Base-by-base conservation (phyloP, 2,113 vertebrate genomes). In the Mesitornis unicolor region DNA sequence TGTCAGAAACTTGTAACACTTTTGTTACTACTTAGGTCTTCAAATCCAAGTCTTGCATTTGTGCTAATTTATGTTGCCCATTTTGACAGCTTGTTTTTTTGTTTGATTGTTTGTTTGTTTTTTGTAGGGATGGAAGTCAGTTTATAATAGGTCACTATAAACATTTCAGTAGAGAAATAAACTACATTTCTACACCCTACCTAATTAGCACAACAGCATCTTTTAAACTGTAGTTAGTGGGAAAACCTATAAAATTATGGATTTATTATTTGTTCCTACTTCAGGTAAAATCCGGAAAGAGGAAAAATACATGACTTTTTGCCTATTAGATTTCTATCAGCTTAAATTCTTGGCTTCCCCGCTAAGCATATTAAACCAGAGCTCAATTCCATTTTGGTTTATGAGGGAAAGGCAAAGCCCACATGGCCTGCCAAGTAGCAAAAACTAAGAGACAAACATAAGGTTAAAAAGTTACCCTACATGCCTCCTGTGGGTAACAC, bases 281-380 rank as follows among this genome's bases (percentile, higher is more conserved):
- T 68, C 48, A 73, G 20, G 9, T n/a, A 87, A 87, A 77, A 84
- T 48, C 15, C 61, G n/a, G 14, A 68, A 81, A 40, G 2, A 3
- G 16, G 11, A 16, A n/a, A 60, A 78, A 84, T 25, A 18, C 0
- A 0, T 35, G 16, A 19, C 19, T 63, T 5, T 26, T 28, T 16
- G 3, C 17, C 1, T 1, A 10, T 53, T 65, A 60, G n/a, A 68
- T 69, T 84, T 71, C 17, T 21, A 42, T 42, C 10, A 19, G 4
- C 4, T 75, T 50, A 82, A 81, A 77, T 31, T 10, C 24, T 68
- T 82, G 31, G 2, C 17, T 82, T 69, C 20, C n/a, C 20, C 9
- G 10, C 22, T 35, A 45, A 59, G 16, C 8, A 1, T 71, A n/a
- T 2, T 40, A 69, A 51, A 61, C 20, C 7, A 61, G 25, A 53